phyloP scores from a whole-genome alignment of 2,113 vertebrate genomes.

The Trochalopteron elliotii region DNA sequence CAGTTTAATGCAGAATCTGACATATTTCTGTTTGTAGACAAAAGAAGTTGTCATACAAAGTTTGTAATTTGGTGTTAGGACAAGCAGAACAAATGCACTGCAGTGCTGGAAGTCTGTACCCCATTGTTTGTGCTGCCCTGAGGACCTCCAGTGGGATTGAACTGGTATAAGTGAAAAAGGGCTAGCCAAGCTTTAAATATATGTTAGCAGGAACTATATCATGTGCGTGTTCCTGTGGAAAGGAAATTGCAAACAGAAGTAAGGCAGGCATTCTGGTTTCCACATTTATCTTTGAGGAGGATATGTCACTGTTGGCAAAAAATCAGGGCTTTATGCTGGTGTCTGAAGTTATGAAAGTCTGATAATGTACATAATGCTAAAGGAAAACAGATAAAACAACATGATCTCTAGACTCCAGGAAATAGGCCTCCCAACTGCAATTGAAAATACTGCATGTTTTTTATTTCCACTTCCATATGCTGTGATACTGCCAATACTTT shows the following conservation, averaged over 20 bases:
- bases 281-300: conserved; percentile 43
- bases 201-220: conserved; percentile 34
- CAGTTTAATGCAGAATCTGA: neutral
- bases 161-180: neutral
- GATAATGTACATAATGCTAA: conserved; percentile 61
- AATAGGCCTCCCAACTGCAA: conserved; percentile 42
- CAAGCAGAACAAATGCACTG: neutral
- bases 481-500: conserved; percentile 21
- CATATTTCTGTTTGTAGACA: neutral
- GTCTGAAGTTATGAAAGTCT: conserved; percentile 52
- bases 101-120: neutral
- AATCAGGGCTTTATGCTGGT: conserved; percentile 46
- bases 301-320: conserved; percentile 45
- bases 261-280: conserved; percentile 25
- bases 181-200: conserved; percentile 22
- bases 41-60: conserved; percentile 9
- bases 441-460: conserved; percentile 61
- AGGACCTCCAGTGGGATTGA: conserved; percentile 30
- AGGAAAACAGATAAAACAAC: conserved; percentile 66
- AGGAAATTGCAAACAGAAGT: conserved; percentile 37
- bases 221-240: conserved; percentile 19
- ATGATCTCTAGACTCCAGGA: conserved; percentile 56
- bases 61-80: conserved; percentile 49
- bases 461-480: conserved; percentile 44
- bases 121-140: conserved; percentile 1